Conservation (phyloP, 2,797 vertebrate genomes). For the Mus minutoides region DNA sequence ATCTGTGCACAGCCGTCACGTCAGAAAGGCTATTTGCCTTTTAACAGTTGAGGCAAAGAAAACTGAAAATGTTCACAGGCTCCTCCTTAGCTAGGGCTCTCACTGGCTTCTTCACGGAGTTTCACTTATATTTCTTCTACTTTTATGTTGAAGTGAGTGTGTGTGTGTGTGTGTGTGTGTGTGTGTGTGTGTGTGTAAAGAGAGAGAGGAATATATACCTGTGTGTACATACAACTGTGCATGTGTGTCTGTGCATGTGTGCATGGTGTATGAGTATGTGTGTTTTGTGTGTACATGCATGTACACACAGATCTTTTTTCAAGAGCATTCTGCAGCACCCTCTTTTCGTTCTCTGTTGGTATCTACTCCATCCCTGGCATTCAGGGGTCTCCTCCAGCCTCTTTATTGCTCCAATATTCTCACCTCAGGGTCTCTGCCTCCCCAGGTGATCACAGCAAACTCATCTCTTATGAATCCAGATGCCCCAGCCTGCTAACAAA, state of each 20-base stretch:
- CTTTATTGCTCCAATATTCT: rapidly evolving
- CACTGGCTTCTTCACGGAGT: not conserved
- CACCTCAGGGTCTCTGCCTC: not conserved
- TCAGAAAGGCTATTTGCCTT: not conserved
- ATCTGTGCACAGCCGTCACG: not conserved
- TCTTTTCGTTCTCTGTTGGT: not conserved
- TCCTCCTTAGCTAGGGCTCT: not conserved
- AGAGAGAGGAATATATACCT: too few relatives aligned
- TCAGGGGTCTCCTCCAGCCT: rapidly evolving
- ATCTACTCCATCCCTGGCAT: not conserved
- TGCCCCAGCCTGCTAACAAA: not conserved
- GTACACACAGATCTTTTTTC: too few relatives aligned
- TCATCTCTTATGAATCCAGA: not conserved
- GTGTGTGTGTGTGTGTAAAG: not conserved
- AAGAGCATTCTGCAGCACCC: not conserved
- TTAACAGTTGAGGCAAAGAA: not conserved
- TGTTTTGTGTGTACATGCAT: too few relatives aligned
- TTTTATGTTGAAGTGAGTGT: not conserved
- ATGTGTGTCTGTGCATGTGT: not conserved
- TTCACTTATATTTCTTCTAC: not conserved
- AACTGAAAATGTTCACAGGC: constrained; percentile 10
- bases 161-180: not conserved
- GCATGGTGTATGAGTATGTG: not conserved
- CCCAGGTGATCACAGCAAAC: not conserved
- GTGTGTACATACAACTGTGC: too few relatives aligned